Base-by-base conservation (phyloP, 1,140 invertebrate genomes). In the Drosophila mayri region DNA sequence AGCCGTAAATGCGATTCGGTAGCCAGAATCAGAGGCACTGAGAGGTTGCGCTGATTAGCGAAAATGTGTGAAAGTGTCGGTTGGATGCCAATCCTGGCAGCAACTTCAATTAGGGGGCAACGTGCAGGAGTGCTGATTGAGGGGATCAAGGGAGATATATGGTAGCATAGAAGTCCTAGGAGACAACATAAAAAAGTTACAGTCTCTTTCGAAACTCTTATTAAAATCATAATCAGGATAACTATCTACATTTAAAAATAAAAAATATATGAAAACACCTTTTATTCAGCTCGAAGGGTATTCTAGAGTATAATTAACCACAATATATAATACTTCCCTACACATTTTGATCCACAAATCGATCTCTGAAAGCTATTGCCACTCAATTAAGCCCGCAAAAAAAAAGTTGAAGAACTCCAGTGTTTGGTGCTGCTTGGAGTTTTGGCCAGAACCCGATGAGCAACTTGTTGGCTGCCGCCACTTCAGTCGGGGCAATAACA, bases 31-130 rank as follows among this genome's bases (percentile, higher is more conserved):
- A 22, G 35, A 16, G 35, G 32, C 35, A 16, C 28, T 0, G 20
- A 12, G 43, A 22, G 43, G 18, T 12, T 20, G 44, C 52, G 58
- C 80, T 90, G 81, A 90, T 85, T 81, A 90, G 86, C 81, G 64
- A 76, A 90, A 90, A 90, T 70, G 85, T 90, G 85, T 90, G 85
- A 90, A 88, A 90, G 73, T 77, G 76, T 44, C 55, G 50, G 47
- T 50, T 38, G 49, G 28, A 11, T 22, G 63, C 41, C 20, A 57
- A n/a, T 71, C 35, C 35, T 20, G 64, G 32, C 37, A 68, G 40
- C 18, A 22, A 16, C 44, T 60, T 81, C 72, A 80, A 85, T 80
- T 80, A 67, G 81, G 30, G 35, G 54, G 61, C 61, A 64, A 81
- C 72, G 37, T 78, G 78, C 64, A 32, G 41, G 50, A 75, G 11